Conservation (phyloP, 2,888 invertebrate species). For the Allacma fusca region DNA sequence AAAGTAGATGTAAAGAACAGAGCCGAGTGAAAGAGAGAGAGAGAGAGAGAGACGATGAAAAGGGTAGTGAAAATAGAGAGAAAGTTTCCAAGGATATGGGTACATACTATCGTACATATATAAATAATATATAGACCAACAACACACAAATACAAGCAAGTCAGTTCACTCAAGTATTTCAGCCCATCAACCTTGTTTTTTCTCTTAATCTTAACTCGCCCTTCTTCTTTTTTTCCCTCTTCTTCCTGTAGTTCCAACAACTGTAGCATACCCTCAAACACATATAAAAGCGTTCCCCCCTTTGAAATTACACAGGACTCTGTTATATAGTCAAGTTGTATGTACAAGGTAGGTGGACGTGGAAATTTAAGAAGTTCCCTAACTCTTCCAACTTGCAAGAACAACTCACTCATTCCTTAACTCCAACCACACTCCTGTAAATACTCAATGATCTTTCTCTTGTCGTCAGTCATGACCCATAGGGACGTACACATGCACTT, state of each 20-base stretch:
- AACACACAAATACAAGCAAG: too few relatives aligned
- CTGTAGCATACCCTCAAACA: too few relatives aligned
- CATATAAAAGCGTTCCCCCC: too few relatives aligned
- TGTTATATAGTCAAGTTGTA: too few relatives aligned
- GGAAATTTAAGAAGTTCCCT: not conserved
- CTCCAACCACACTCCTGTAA: not conserved
- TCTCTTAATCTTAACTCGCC: slow-evolving; percentile 18
- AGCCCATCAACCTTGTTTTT: too few relatives aligned
- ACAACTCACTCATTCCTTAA: not conserved
- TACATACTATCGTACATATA: slow-evolving; percentile 35
- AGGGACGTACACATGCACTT: not conserved
- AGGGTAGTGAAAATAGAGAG: slow-evolving; percentile 29
- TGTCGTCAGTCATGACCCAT: not conserved
- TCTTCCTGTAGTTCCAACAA: too few relatives aligned
- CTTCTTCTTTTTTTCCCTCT: not conserved
- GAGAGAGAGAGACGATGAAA: slow-evolving; percentile 4
- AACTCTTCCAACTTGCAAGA: not conserved
- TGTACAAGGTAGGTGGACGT: not conserved
- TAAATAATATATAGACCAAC: too few relatives aligned
- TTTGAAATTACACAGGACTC: too few relatives aligned
- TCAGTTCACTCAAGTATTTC: too few relatives aligned
- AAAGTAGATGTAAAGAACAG: not conserved
- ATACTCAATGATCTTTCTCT: not conserved
- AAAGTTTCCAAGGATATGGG: slow-evolving; percentile 36
- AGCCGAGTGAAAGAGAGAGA: not conserved